Base-by-base conservation (phyloP, 2,888 invertebrate genomes). In the Drosophila antonietae region DNA sequence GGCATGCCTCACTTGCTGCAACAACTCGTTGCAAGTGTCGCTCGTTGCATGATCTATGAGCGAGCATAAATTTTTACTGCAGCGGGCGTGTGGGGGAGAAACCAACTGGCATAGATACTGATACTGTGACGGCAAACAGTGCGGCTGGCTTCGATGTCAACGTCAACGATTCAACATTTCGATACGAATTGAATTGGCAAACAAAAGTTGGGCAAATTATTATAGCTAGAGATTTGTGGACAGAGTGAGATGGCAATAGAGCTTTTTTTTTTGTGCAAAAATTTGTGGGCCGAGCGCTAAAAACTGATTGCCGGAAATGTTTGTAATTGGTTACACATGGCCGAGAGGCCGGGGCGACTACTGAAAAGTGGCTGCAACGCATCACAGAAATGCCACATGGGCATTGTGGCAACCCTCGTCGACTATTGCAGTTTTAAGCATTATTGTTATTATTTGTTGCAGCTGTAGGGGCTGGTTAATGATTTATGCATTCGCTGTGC, bases 241-340 rank as follows among this genome's bases (percentile, higher is more conserved):
- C 20, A 31, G 10, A 9, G 12, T 14, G 8, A 15, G 7, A 2
- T 7, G 18, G 12, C 28, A n/a, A 57, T 56, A 18, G 2, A 14
- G 6, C 6, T 14, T 14, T 5, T 47, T 5, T 12, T 58, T 55
- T 55, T 15, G 10, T 49, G 47, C 47, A 37, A 15, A 49, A n/a
- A 18, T 63, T 68, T 52, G 68, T 61, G 47, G 73, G 70, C 68
- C 52, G 69, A 3, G 35, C 69, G 82, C 80, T 80, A 80, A 83
- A 86, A 86, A 75, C 83, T 83, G 86, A 87, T 86, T 83, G 88
- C 80, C 88, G 86, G 86, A 87, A 86, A 83, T 73, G 76, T 63
- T 59, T 66, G 80, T 74, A 83, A 86, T 86, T 87, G 81, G 73
- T 78, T 82, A 75, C 71, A 79, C 77, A 81, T 81, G 84, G 68